Evolutionary conservation across 2,113 vertebrate genomes (phyloP), one percentile per base, ranked within the genome.

Genomic region (Bujurquina vittata): DNA sequence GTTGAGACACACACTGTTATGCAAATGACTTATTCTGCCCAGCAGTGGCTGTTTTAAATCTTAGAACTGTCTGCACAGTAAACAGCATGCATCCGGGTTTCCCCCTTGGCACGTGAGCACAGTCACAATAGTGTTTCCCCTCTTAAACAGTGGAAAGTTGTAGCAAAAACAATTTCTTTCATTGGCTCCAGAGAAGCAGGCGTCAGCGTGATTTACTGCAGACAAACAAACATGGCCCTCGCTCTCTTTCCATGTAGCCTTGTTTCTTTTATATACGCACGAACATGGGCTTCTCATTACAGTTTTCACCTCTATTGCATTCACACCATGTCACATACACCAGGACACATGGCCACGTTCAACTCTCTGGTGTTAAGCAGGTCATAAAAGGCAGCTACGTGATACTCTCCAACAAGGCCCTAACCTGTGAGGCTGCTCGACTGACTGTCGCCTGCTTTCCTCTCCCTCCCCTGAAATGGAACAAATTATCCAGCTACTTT

Each of bases 331-430:
- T 86, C 80, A 60, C 76, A 80, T 81, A 82, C 87, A 29, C 65
- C 10, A 26, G 83, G 88, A 93, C 91, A 91, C 90, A 91, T 78
- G 88, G 83, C 84, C 46, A 85, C 57, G 90, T 93, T 94, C 91
- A 94, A 67, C 88, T 81, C 84, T 86, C 55, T 82, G 88, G 93
- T 91, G 91, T 93, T 95, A 94, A 95, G 94, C 94, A 92, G 93
- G 84, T 94, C 92, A 79, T 94, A 95, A 95, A 94, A 93, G 40
- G 40, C 60, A 49, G 90, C 93, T 89, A 92, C 81, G 88, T 86
- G 93, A 94, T 93, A 88, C 90, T 84, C 84, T 86, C 61, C 91
- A 92, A 89, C 87, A 91, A 94, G 87, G 87, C 84, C 87, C 73
- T 69, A 86, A 92, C 92, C 87, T 93, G 88, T 91, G 85, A 52